Base-by-base conservation (phyloP, 2,888 invertebrate genomes). In the Tipula confusa region DNA sequence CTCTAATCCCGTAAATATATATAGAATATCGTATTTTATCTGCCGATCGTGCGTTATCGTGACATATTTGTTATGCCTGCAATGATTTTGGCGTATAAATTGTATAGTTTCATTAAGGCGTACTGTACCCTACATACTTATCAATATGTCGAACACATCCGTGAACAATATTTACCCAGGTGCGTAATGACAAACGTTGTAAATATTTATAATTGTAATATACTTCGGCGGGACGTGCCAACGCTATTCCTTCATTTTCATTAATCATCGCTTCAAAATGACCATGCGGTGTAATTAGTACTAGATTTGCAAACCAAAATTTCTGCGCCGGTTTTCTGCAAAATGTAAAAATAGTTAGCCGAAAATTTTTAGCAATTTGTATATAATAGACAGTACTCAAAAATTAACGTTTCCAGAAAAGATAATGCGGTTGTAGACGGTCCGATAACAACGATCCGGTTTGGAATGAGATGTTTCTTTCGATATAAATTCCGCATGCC, bases 281-380 rank as follows among this genome's bases (percentile, higher is more conserved):
- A 0, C 95, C 94, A 86, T 93, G 91, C 1, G 92, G 92, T 0
- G 94, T 93, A 1, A 96, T 91, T 81, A 96, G 87, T 0, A 93
- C 94, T 18, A 96, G 87, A 87, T 95, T 95, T 83, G 92, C 92
- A 87, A 94, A 95, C 1, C 90, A 91, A 18, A 93, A 87, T 86
- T 92, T 90, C 0, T 90, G 87, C 0, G 89, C 88, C 0, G 89
- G 86, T 64, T 89, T 88, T 11, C 91, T 91, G 6, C 29, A 84
- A n/a, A n/a, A n/a, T n/a, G n/a, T n/a, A n/a, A n/a, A 87, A 5
- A 88, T 88, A 18, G 6, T 82, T 18, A 29, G 6, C 3, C 1
- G 33, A 18, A 33, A 28, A n/a, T n/a, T n/a, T 6, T 13, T 2
- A 29, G 1, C 3, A 7, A n/a, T n/a, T n/a, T n/a, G n/a, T n/a